Evolutionary conservation across 2,113 vertebrate species (phyloP).

Genomic region (Oriolus oriolus): DNA sequence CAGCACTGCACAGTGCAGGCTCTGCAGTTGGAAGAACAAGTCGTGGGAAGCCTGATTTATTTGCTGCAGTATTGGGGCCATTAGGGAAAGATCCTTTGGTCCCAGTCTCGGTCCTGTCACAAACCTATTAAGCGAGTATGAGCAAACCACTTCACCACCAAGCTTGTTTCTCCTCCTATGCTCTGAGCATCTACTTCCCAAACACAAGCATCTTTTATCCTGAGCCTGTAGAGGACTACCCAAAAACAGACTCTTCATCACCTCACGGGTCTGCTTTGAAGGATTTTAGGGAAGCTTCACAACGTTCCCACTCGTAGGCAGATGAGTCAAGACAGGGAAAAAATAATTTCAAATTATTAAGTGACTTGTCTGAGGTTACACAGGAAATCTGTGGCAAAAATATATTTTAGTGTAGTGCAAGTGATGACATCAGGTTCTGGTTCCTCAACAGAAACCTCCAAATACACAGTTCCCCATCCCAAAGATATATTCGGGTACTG

Average conservation of each 20-base stretch:
- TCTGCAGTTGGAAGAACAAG: neutral
- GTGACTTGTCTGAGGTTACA: neutral
- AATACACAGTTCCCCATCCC: conserved; percentile 3
- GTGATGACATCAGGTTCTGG: neutral
- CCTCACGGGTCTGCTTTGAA: neutral
- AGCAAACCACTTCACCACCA: neutral
- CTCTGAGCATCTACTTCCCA: neutral
- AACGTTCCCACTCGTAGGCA: neutral
- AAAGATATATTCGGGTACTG: conserved; percentile 42
- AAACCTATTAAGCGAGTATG: neutral
- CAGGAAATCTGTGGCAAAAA: conserved; percentile 6
- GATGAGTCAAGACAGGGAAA: neutral
- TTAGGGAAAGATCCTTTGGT: neutral
- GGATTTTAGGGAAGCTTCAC: neutral
- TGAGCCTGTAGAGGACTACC: neutral
- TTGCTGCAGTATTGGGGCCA: neutral
- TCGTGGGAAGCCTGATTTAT: neutral
- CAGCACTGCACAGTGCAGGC: neutral
- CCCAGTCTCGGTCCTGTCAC: neutral
- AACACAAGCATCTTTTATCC: neutral
- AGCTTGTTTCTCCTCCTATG: neutral
- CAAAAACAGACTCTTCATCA: neutral
- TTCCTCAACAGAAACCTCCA: conserved; percentile 35
- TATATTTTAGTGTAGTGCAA: neutral
- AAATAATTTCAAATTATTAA: neutral